Percentiles rank a stretch among this genome's conserved stretches.
These are phyloP conservation scores for Cantharis flavilabris DNA, from an alignment of 2,888 invertebrate species.

Conservation along the genomic window DNA sequence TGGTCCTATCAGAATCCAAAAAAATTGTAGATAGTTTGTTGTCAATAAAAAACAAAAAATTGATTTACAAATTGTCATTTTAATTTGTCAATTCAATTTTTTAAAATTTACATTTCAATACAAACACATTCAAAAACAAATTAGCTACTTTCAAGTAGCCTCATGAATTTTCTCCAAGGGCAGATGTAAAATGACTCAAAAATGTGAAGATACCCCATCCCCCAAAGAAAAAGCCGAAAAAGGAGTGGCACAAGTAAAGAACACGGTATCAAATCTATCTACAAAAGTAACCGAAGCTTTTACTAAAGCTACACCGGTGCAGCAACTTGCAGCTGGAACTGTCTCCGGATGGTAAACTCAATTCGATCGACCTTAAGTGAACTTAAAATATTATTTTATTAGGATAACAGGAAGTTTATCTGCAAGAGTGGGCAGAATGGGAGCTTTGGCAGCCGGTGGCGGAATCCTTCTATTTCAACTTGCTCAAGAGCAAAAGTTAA, in stretches of 20 bases:
- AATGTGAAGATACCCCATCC: background rate
- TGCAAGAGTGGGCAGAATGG: slow-evolving; percentile 84
- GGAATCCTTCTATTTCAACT: slow-evolving; percentile 82
- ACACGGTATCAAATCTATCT: background rate
- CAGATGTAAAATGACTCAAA: background rate
- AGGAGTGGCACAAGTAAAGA: background rate
- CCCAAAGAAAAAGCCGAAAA: background rate
- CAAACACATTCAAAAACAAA: background rate
- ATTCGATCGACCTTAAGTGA: background rate
- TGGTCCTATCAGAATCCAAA: background rate
- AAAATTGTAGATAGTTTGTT: background rate
- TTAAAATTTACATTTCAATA: background rate
- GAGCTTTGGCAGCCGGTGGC: slow-evolving; percentile 83
- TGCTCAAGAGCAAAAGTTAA: slow-evolving; percentile 84
- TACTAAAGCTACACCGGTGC: background rate
- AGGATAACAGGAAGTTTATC: slow-evolving; percentile 70
- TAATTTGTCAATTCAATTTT: background rate
- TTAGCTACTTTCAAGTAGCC: background rate
- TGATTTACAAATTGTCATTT: background rate
- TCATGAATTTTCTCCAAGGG: background rate
- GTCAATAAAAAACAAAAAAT: background rate
- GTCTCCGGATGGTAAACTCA: slow-evolving; percentile 7
- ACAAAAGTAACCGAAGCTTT: background rate
- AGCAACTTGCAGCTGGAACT: slow-evolving; percentile 4
- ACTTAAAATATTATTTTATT: background rate